Evolutionary conservation across 2,113 vertebrate species (phyloP).

Genomic region (Nerophis lumbriciformis): DNA sequence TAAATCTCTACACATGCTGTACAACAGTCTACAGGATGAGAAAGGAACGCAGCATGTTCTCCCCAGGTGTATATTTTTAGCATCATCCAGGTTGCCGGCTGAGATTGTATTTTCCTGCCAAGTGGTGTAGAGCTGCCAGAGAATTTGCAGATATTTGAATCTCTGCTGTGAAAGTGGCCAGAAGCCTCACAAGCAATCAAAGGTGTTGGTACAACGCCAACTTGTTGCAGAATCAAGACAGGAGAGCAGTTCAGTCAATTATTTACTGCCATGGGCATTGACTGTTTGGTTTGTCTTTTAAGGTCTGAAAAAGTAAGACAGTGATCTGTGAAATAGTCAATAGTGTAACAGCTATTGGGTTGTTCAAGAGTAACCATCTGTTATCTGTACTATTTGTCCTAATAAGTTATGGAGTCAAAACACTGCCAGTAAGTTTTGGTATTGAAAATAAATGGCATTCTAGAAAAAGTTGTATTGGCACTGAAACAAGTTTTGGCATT

Average conservation of each 20-base stretch:
- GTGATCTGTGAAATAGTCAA: too few relatives aligned
- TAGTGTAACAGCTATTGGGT: too few relatives aligned
- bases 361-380: too few relatives aligned
- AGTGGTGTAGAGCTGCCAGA: conserved; percentile 3
- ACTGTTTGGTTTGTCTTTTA: too few relatives aligned
- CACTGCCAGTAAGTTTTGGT: too few relatives aligned
- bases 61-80: not conserved
- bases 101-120: not conserved
- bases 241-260: conserved; percentile 13
- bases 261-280: not conserved
- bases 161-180: conserved; percentile 10
- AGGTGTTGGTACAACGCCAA: not conserved
- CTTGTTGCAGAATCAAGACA: not conserved
- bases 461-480: too few relatives aligned
- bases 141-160: conserved; percentile 22
- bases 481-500: too few relatives aligned
- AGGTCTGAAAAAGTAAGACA: too few relatives aligned
- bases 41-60: not conserved
- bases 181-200: conserved; percentile 19
- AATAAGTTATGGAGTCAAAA: too few relatives aligned
- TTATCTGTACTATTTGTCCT: too few relatives aligned
- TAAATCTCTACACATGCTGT: not conserved
- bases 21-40: not conserved
- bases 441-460: too few relatives aligned
- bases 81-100: conserved; percentile 2